phyloP scores from a whole-genome alignment of 35 echinoderm and acorn worm species.

The Strongylocentrotus purpuratus region DNA sequence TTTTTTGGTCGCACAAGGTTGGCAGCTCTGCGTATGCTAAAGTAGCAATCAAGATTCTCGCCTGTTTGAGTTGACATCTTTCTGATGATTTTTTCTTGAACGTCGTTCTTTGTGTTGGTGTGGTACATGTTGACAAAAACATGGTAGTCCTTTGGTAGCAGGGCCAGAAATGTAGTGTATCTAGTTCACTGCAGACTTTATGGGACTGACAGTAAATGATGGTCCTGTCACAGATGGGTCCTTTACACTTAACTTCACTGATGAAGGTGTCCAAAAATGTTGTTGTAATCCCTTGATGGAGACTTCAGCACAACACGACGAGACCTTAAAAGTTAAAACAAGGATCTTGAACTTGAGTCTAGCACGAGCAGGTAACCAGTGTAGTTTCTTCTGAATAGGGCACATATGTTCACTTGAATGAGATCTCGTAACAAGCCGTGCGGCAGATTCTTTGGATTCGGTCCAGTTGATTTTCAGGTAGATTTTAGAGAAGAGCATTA shows the following conservation, averaged over 20 bases:
- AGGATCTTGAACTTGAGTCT: too few species aligned
- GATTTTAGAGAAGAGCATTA: too few species aligned
- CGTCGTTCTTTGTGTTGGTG: neutral
- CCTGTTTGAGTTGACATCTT: neutral
- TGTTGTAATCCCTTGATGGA: neutral
- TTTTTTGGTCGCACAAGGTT: too few species aligned
- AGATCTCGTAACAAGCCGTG: too few species aligned
- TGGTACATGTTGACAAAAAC: conserved; percentile 23
- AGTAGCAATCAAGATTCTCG: conserved; percentile 38
- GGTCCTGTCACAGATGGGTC: neutral
- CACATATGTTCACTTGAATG: too few species aligned
- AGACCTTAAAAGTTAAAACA: too few species aligned
- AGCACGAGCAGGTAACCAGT: too few species aligned
- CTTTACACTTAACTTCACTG: neutral
- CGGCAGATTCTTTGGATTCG: too few species aligned
- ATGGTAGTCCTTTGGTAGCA: neutral
- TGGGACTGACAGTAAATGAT: conserved; percentile 11
- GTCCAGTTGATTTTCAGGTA: too few species aligned
- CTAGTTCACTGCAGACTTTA: neutral
- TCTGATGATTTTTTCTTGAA: neutral
- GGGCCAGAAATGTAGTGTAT: neutral
- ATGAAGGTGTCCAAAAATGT: neutral
- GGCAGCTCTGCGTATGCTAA: conserved; percentile 23
- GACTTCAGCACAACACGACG: neutral
- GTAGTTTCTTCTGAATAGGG: too few species aligned